Conservation (phyloP, 2,888 invertebrate species). For the Ypsolopha scabrella region DNA sequence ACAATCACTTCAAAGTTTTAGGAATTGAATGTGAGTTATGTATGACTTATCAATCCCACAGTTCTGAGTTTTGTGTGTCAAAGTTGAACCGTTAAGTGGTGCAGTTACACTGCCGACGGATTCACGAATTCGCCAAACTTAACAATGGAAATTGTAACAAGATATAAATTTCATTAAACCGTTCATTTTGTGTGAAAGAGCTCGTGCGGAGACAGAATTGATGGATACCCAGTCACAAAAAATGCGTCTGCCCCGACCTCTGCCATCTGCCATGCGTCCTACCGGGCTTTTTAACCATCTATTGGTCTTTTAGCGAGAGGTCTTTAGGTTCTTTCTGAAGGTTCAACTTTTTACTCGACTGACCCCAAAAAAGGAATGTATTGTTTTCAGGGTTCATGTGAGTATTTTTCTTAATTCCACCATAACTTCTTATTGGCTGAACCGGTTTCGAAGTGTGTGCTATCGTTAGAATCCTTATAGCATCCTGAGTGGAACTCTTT, state of each 20-base stretch:
- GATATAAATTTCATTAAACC: conserved; percentile 23
- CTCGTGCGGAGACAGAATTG: conserved; percentile 12
- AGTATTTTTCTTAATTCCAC: too few relatives aligned
- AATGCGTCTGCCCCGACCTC: background rate
- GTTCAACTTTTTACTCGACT: too few relatives aligned
- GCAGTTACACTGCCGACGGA: conserved; percentile 28
- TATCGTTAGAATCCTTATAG: too few relatives aligned
- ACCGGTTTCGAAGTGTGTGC: too few relatives aligned
- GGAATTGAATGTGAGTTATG: background rate
- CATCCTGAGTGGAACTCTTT: too few relatives aligned
- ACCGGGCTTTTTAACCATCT: background rate
- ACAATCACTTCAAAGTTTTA: background rate
- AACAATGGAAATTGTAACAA: conserved; percentile 28
- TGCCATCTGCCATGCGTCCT: background rate
- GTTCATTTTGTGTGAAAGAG: conserved; percentile 14
- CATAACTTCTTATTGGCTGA: too few relatives aligned
- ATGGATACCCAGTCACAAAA: background rate
- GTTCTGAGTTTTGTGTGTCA: conserved; percentile 38
- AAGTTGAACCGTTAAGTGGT: conserved; percentile 56
- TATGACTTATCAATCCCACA: background rate
- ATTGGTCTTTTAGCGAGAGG: background rate
- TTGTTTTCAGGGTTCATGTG: too few relatives aligned
- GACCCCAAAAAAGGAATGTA: too few relatives aligned
- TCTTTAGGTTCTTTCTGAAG: background rate
- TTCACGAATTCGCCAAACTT: conserved; percentile 40